Percentiles rank a stretch among this genome's conserved stretches.
These are phyloP conservation scores for Athene noctua DNA, from an alignment of 2,113 vertebrate species.

Conservation along the genomic window DNA sequence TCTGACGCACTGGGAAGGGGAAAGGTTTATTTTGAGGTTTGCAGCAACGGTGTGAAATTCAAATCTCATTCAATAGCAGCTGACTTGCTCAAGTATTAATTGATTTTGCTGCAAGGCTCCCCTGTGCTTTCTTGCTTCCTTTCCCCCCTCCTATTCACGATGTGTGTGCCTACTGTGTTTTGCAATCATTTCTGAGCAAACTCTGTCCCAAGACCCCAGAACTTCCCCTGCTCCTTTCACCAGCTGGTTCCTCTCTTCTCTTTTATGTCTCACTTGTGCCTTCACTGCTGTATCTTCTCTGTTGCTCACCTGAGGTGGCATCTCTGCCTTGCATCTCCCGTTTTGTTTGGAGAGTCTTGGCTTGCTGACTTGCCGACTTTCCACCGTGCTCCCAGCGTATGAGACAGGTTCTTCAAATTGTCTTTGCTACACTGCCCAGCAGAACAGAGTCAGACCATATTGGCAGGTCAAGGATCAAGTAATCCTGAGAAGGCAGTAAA, in stretches of 20 bases:
- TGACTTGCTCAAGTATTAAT: background rate
- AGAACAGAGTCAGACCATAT: background rate
- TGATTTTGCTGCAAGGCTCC: slow-evolving; percentile 9
- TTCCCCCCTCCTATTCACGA: background rate
- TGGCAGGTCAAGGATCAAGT: background rate
- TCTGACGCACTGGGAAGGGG: background rate
- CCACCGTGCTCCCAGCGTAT: background rate
- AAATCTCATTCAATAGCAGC: slow-evolving; percentile 36
- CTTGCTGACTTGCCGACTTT: background rate
- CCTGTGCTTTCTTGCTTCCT: background rate
- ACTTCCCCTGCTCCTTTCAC: background rate
- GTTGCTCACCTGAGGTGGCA: background rate
- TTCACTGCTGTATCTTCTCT: background rate
- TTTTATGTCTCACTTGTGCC: background rate
- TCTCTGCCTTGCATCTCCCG: background rate
- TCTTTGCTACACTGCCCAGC: background rate
- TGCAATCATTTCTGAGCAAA: background rate
- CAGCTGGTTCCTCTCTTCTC: background rate
- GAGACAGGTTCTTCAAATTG: background rate
- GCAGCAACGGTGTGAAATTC: slow-evolving; percentile 46
- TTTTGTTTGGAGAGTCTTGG: background rate
- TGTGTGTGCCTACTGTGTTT: background rate
- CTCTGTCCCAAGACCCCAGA: background rate
- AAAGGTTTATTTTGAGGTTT: slow-evolving; percentile 51
- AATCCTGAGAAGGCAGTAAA: background rate